Conservation (phyloP, 2,113 vertebrate species). For the Peucedramus taeniatus region DNA sequence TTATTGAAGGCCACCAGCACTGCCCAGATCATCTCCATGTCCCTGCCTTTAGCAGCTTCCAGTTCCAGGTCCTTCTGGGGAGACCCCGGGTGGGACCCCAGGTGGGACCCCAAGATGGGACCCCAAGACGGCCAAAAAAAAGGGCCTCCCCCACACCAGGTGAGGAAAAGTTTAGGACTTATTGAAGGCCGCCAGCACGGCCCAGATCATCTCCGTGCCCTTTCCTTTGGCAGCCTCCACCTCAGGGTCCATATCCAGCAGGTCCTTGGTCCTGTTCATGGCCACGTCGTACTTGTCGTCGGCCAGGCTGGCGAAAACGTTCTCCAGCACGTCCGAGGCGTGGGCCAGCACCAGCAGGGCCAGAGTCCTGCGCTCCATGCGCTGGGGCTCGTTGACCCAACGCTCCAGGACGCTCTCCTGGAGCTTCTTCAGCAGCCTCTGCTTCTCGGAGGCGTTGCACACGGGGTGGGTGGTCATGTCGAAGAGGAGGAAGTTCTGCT, state of each 20-base stretch:
- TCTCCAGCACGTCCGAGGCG: constrained; percentile 79
- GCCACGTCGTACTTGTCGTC: constrained; percentile 78
- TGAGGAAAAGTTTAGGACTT: constrained; percentile 60
- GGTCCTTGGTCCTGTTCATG: constrained; percentile 70
- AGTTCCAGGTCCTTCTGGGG: not conserved
- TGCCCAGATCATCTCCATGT: no score
- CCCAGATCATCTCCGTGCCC: constrained; percentile 82
- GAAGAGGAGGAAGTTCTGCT: constrained; percentile 86
- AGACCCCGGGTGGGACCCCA: not conserved
- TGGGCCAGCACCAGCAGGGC: constrained; percentile 81
- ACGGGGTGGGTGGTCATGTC: constrained; percentile 87
- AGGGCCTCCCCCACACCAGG: not conserved
- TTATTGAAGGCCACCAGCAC: no score
- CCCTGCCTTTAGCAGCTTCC: no score
- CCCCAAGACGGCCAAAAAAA: no score
- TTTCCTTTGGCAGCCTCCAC: constrained; percentile 69
- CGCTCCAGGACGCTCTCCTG: constrained; percentile 80
- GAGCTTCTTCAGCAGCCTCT: constrained; percentile 75
- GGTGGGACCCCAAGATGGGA: no score
- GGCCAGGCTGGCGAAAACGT: constrained; percentile 68
- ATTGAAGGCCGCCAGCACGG: constrained; percentile 82
- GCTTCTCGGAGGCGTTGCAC: constrained; percentile 77
- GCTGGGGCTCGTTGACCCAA: constrained; percentile 79
- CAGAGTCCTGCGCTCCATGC: constrained; percentile 75
- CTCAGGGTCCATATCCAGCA: constrained; percentile 79